Evolutionary conservation across 2,888 invertebrate genomes (phyloP).

Genomic region (Drosophila nr. medialis): DNA sequence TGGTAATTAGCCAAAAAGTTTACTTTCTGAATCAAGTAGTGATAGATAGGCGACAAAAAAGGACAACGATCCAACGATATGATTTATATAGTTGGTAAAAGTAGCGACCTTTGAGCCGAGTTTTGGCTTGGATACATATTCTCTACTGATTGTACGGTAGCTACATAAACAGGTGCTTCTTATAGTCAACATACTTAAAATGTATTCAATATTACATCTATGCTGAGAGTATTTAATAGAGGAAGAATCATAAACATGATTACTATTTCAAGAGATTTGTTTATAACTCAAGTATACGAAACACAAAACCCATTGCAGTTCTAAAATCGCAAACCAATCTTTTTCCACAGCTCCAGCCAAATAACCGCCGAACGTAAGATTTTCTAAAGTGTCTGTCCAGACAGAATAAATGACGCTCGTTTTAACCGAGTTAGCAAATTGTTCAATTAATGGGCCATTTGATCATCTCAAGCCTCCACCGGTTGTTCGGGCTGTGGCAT

Average conservation of each 20-base stretch:
- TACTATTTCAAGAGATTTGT: neutral
- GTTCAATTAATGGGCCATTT: constrained; percentile 51
- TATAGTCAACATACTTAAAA: neutral
- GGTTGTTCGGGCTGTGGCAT: constrained; percentile 30
- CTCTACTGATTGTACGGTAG: neutral
- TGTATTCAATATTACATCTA: neutral
- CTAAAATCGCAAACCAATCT: neutral
- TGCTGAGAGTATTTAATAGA: neutral
- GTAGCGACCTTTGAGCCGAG: neutral
- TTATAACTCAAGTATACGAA: neutral
- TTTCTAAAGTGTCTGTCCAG: constrained; percentile 9
- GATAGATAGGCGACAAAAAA: constrained; percentile 38
- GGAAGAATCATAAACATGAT: neutral
- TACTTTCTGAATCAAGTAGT: constrained; percentile 27
- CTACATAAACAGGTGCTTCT: neutral
- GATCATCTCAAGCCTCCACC: constrained; percentile 22
- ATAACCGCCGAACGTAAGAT: neutral
- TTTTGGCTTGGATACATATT: neutral
- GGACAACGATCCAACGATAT: constrained; percentile 8
- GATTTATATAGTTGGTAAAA: constrained; percentile 12
- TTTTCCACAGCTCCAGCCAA: neutral
- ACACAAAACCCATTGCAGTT: neutral
- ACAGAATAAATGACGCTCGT: constrained; percentile 16
- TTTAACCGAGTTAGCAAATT: constrained; percentile 46
- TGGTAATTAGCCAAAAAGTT: constrained; percentile 70